Percentiles rank a stretch among this genome's conserved stretches.
Conservation (phyloP, 2,797 vertebrate species). For the Percopsis omiscomaycus region DNA sequence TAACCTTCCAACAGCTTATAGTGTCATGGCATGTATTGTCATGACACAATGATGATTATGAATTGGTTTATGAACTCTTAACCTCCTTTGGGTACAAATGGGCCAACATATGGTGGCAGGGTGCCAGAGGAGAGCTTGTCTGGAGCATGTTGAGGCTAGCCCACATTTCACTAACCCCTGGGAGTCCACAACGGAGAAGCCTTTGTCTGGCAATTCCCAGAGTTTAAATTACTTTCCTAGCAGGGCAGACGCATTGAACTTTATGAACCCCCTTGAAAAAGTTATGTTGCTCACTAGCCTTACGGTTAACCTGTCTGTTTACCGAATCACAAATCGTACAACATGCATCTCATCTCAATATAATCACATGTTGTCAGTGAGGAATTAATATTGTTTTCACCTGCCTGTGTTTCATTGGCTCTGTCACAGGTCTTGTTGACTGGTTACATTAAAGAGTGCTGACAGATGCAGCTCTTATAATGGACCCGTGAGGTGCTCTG, state of each 20-base stretch:
- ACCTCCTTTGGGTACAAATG: conserved; percentile 43
- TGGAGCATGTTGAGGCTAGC: conserved; percentile 65
- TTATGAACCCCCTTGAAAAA: neutral
- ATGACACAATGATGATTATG: conserved; percentile 33
- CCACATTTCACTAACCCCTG: conserved; percentile 18
- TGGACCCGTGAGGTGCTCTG: conserved; percentile 10
- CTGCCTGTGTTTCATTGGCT: conserved; percentile 16
- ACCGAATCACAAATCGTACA: conserved; percentile 5
- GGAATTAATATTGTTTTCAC: conserved; percentile 22
- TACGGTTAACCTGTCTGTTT: conserved; percentile 17
- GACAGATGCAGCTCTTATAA: conserved; percentile 44
- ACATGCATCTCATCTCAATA: conserved; percentile 5
- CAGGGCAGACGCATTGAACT: conserved; percentile 6
- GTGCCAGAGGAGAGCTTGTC: conserved; percentile 47
- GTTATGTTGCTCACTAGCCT: neutral
- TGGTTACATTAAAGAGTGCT: conserved; percentile 36
- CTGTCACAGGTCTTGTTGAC: conserved; percentile 25
- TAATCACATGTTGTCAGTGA: conserved; percentile 13
- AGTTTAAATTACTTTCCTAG: conserved; percentile 2
- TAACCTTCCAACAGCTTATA: conserved; percentile 41
- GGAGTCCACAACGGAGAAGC: conserved; percentile 39
- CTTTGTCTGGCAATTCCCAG: conserved; percentile 33
- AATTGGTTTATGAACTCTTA: conserved; percentile 51
- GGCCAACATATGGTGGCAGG: conserved; percentile 36
- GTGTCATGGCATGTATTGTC: conserved; percentile 45